Evolutionary conservation across 2,888 invertebrate species (phyloP).

Genomic region (Masnerella sp.): DNA sequence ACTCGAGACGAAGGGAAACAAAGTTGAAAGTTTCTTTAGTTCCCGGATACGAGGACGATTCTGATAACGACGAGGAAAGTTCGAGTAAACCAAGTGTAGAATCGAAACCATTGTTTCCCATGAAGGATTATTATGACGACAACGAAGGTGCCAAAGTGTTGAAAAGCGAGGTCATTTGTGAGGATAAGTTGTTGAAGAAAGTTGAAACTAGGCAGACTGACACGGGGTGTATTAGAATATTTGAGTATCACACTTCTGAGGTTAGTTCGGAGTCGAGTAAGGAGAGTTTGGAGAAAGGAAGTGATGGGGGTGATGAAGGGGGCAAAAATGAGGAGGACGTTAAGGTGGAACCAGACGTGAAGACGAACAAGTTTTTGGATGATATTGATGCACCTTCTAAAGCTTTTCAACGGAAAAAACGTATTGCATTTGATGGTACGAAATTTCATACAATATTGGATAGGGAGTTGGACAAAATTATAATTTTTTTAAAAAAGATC

Average conservation of each 20-base stretch:
- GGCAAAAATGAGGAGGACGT: constrained; percentile 42
- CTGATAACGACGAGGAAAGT: constrained; percentile 77
- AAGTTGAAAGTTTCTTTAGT: constrained; percentile 76
- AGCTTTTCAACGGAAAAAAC: constrained; percentile 80
- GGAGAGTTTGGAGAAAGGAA: constrained; percentile 45
- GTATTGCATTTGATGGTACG: constrained; percentile 78
- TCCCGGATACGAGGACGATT: constrained; percentile 80
- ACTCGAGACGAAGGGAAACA: background rate
- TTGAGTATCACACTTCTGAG: constrained; percentile 62
- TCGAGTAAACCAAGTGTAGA: constrained; percentile 62
- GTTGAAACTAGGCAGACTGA: constrained; percentile 63
- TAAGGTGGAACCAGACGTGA: constrained; percentile 61
- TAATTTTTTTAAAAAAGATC: too few relatives aligned
- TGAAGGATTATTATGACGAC: constrained; percentile 73
- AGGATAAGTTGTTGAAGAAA: constrained; percentile 55
- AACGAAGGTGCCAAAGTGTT: constrained; percentile 27
- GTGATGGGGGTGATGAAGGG: constrained; percentile 19
- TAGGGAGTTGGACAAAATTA: too few relatives aligned
- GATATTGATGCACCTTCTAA: constrained; percentile 74
- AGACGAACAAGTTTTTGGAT: constrained; percentile 72
- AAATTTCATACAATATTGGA: too few relatives aligned
- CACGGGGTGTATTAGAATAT: constrained; percentile 64
- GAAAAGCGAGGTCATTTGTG: constrained; percentile 28
- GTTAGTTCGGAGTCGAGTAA: constrained; percentile 29
- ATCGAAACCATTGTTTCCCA: constrained; percentile 78